These are phyloP conservation scores for Heteromurus nitidus DNA, from an alignment of 2,888 invertebrate species.

Conservation along the genomic window DNA sequence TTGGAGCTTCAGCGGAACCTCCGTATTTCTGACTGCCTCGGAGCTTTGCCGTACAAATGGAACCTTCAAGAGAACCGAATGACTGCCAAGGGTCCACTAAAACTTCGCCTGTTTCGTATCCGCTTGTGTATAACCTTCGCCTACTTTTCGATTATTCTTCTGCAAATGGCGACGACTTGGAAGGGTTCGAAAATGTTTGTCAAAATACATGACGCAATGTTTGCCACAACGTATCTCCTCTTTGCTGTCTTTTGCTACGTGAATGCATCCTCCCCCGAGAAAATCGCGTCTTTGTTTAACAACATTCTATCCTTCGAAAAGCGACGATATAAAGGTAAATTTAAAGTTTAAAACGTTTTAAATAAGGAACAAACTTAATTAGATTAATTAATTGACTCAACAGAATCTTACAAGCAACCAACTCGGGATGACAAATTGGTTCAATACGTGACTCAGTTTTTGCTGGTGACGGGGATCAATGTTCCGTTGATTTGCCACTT, in stretches of 20 bases:
- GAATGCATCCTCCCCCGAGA: neutral
- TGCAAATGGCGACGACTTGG: neutral
- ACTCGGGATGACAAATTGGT: no score
- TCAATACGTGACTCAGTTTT: no score
- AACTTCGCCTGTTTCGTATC: neutral
- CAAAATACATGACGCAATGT: neutral
- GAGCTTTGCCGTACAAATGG: neutral
- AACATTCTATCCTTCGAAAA: neutral
- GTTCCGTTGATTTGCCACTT: neutral
- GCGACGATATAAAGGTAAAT: neutral
- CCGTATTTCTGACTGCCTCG: neutral
- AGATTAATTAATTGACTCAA: no score
- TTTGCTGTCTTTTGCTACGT: neutral
- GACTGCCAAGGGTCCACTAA: neutral
- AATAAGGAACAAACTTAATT: no score
- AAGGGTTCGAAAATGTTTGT: neutral
- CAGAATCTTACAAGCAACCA: no score
- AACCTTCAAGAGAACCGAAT: neutral
- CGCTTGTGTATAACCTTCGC: neutral
- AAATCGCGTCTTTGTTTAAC: neutral
- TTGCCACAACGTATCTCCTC: neutral
- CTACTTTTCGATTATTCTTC: neutral
- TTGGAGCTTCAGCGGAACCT: neutral
- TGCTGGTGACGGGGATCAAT: no score
- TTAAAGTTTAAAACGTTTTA: no score